Evolutionary conservation across 1,140 invertebrate species (phyloP), one percentile per base, ranked within the genome.

Genomic region (Latrodectus geometricus): DNA sequence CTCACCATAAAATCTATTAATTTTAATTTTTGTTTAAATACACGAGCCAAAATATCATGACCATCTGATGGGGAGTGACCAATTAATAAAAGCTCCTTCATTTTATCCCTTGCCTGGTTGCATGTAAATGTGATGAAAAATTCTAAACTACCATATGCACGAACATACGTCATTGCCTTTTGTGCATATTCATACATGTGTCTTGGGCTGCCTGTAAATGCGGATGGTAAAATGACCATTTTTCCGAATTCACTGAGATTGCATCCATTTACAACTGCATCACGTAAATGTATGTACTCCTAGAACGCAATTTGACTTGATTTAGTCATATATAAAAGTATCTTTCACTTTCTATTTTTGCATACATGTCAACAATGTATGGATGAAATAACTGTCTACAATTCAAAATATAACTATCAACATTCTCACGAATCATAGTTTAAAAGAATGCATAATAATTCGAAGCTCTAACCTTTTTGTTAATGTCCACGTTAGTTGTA

Each of bases 71-170:
- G 35, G 1, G 35, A 92, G 1, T 35, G 35, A 3, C 35, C 35
- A 35, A 35, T 35, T 35, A 35, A 35, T 35, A 35, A 35, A 35
- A 35, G n/a, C 35, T 35, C 35, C 35, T 35, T 35, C 5, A 35
- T 35, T 35, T 35, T 5, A 35, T 35, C 35, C 35, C 35, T 3
- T 35, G 35, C 35, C 5, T 1, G 35, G 5, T 35, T 35, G 35
- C 35, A 35, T 35, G 35, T 35, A 35, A 35, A 88, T 15, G 92
- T 92, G n/a, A 92, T 89, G 87, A 92, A 92, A 0, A 92, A 82
- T 86, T 90, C 90, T 49, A 92, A 91, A 50, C 88, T 84, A 15
- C 91, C 91, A 88, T 84, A 91, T 69, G 87, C 35, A 0, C 84
- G 17, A 23, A 91, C 90, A 69, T 89, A 81, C 8, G 90, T 83